phyloP scores from a whole-genome alignment of 2,888 invertebrate species.

The Tetramorium bicarinatum region DNA sequence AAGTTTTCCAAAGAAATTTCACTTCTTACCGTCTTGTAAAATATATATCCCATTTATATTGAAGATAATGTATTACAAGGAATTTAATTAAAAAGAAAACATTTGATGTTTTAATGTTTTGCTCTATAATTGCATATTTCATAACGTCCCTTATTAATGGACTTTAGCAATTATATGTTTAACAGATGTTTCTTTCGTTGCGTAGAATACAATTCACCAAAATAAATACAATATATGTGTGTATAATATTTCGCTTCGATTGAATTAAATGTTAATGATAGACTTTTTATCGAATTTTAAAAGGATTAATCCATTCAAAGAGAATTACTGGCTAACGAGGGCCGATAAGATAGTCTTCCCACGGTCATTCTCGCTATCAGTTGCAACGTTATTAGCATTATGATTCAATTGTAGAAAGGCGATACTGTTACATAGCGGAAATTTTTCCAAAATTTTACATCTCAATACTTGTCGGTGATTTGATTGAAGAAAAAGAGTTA shows the following conservation, averaged over 20 bases:
- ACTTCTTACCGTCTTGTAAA: not conserved
- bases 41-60: not conserved
- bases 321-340: not conserved
- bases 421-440: not conserved
- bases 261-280: slow-evolving; percentile 14
- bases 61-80: not conserved
- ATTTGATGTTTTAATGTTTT: slow-evolving; percentile 8
- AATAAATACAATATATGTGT: not conserved
- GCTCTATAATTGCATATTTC: not conserved
- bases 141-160: too few relatives aligned
- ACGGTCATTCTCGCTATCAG: slow-evolving; percentile 21
- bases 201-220: not conserved
- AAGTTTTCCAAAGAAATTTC: slow-evolving; percentile 41
- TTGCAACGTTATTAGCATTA: not conserved
- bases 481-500: slow-evolving; percentile 73
- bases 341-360: slow-evolving; percentile 29
- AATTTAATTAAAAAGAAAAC: slow-evolving; percentile 21
- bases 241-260: not conserved
- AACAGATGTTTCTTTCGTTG: not conserved
- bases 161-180: not conserved
- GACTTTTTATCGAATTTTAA: slow-evolving; percentile 3
- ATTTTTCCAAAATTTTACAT: slow-evolving; percentile 12
- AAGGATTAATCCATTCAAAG: not conserved
- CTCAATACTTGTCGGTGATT: slow-evolving; percentile 10
- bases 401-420: not conserved